phyloP scores from a whole-genome alignment of 1,140 invertebrate genomes.

The Drosophila melanica region DNA sequence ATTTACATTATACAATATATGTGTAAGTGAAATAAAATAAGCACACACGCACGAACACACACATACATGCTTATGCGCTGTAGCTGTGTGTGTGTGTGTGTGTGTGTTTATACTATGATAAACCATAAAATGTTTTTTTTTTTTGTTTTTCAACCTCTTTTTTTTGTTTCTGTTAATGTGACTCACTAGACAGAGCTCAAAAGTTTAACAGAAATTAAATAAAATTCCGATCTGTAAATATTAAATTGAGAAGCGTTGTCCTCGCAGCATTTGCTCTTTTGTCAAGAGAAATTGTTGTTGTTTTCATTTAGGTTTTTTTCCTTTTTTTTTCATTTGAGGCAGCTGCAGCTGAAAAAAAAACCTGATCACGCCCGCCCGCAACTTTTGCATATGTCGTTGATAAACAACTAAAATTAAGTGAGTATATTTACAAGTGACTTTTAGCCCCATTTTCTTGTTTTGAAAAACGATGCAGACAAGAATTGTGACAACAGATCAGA shows the following conservation, averaged over 20 bases:
- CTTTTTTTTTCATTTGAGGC: conserved; percentile 20
- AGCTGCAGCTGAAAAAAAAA: conserved; percentile 67
- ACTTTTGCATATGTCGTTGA: conserved; percentile 62
- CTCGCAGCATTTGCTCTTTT: conserved; percentile 11
- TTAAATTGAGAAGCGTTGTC: conserved; percentile 4
- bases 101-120: conserved; percentile 8
- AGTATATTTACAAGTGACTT: conserved; percentile 19
- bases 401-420: conserved; percentile 41
- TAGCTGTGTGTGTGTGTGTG: background rate
- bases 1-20: conserved; percentile 4
- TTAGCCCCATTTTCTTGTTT: background rate
- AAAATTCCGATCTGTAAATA: conserved; percentile 1
- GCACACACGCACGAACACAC: background rate
- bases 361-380: conserved; percentile 71
- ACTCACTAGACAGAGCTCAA: conserved; percentile 4
- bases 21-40: background rate
- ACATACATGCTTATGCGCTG: background rate
- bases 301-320: background rate
- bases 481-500: conserved; percentile 21
- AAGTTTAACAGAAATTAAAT: background rate
- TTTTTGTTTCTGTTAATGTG: conserved; percentile 1
- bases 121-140: background rate
- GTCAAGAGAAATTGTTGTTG: background rate
- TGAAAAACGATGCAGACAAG: conserved; percentile 1
- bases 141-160: background rate